phyloP scores from a whole-genome alignment of 2,888 invertebrate species.

The Bombylius discolor region DNA sequence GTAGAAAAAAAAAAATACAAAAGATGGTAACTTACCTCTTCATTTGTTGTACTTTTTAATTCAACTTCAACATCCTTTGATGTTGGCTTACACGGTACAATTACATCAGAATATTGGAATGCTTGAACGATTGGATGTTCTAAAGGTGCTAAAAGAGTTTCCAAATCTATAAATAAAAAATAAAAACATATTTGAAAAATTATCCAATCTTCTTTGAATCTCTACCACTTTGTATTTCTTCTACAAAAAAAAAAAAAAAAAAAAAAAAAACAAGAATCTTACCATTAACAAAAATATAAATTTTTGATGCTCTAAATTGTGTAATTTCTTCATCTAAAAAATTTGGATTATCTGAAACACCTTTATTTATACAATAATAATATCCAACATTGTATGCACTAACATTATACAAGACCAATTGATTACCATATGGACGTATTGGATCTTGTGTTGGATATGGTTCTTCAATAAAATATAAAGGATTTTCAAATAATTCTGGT shows the following conservation, averaged over 20 bases:
- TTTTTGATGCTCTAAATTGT: conserved; percentile 30
- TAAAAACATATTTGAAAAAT: neutral
- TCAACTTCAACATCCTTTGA: conserved; percentile 43
- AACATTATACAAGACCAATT: conserved; percentile 38
- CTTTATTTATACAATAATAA: conserved; percentile 39
- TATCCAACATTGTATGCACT: conserved; percentile 40
- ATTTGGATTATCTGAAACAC: conserved; percentile 10
- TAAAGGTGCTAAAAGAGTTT: conserved; percentile 35
- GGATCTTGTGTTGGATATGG: conserved; percentile 17
- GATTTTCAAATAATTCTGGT: neutral
- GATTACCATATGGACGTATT: conserved; percentile 32
- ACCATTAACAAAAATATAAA: conserved; percentile 46
- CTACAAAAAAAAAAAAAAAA: neutral
- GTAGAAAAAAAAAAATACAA: neutral
- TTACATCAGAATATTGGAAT: conserved; percentile 32
- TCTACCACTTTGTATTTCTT: no score
- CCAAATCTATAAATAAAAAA: conserved; percentile 30
- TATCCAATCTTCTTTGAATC: no score
- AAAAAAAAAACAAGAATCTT: conserved; percentile 14
- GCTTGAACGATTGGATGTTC: conserved; percentile 27
- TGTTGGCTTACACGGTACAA: conserved; percentile 52
- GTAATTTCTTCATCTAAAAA: conserved; percentile 28
- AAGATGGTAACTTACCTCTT: conserved; percentile 26
- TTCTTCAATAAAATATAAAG: neutral
- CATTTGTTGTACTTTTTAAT: conserved; percentile 28